Evolutionary conservation across 2,797 vertebrate genomes (phyloP), one percentile per base, ranked within the genome.

Genomic region (Hylomyscus alleni): DNA sequence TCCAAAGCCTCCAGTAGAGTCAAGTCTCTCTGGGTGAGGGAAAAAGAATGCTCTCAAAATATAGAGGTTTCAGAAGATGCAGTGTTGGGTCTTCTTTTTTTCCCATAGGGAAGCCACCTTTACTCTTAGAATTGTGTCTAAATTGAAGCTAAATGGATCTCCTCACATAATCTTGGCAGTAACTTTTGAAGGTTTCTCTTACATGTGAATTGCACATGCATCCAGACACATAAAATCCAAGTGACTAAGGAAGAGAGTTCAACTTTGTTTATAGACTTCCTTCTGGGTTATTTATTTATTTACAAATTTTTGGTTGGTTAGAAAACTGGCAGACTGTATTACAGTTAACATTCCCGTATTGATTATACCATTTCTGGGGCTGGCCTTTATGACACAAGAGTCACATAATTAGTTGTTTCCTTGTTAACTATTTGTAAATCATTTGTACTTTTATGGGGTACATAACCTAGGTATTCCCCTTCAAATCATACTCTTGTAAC

Each of bases 321-420:
- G 99, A 99, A 99, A 99, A 99, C 99, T 99, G 99, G 99, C 99
- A 99, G 99, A 99, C 99, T 99, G 98, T 98, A 99, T 99, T 99
- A 99, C 98, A 97, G 98, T 96, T 98, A 99, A 99, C 99, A 99
- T 99, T 99, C 98, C 97, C 97, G 97, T 99, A 99, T 99, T 99
- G 99, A 99, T 99, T 99, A 99, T 99, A 99, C 98, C 98, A 99
- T 99, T 99, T 98, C 98, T 98, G 98, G 98, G 98, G 98, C 98
- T 99, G 99, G 98, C 98, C 98, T 99, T 98, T 98, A 95, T 96
- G 98, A 98, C 98, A 98, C 98, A 99, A 98, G 98, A 99, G 98
- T 67, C 86, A 97, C 97, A 98, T 98, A 98, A 99, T 98, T 98
- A 98, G 98, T 98, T 98, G 98, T 98, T 98, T 97, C 96, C 98